Base-by-base conservation (phyloP, 2,888 invertebrate genomes). In the Mechanitis mazaeus region DNA sequence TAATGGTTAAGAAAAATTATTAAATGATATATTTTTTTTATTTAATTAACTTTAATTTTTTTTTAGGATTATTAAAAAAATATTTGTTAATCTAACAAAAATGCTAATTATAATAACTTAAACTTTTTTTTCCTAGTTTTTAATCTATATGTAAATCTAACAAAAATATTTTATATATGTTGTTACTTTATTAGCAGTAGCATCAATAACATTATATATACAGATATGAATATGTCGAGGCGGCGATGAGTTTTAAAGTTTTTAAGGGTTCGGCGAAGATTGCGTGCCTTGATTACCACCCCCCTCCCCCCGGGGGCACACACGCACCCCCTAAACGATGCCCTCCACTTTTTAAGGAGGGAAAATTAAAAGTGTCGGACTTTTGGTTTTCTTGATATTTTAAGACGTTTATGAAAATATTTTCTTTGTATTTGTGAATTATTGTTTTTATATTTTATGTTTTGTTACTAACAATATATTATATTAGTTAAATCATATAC, bases 261-360 rank as follows among this genome's bases (percentile, higher is more conserved):
- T 92, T 92, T 90, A 91, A 91, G 90, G 91, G 91, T 90, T 90
- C 89, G 84, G 83, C 91, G 91, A 91, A 92, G 92, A 91, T 91
- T 91, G 91, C 91, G 92, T 91, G 92, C 91, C 91, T 91, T 92
- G 92, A 92, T 91, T 90, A 91, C 89, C 85, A 83, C 42, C 42
- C 42, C 42, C 42, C 42, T 76, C 82, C 81, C 80, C 76, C 75
- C 78, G 75, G 74, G 71, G 71, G 72, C 80, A 83, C 83, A 84
- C 83, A 85, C 84, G 80, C 75, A 73, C 72, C 74, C 73, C 82
- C 80, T 42, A 42, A 42, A 42, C 42, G 42, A 83, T 84, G 80
- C 79, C 86, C 88, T 83, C 88, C 88, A 85, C 83, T 89, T 90
- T 89, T 90, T 89, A 89, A 89, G 89, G 87, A 89, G 87, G 89